A percentile compares a stretch with the other conserved stretches of the same genome.
Evolutionary conservation across 1,140 invertebrate species (phyloP).

Genomic region (Diploscapter pachys): DNA sequence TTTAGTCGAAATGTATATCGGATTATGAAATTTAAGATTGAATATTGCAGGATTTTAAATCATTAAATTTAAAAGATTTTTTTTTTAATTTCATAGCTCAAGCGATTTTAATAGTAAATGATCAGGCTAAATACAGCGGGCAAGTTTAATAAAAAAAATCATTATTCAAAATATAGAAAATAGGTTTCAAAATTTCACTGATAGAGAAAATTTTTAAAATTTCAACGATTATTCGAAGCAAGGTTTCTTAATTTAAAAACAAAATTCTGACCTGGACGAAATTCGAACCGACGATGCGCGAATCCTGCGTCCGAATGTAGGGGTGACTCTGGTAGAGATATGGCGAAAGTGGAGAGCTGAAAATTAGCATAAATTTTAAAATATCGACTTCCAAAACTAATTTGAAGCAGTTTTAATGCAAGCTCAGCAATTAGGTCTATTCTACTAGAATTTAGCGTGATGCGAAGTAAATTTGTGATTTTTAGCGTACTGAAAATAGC

Average conservation of each 20-base stretch:
- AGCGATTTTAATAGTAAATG: too few species aligned
- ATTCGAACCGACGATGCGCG: conserved; percentile 40
- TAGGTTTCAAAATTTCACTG: too few species aligned
- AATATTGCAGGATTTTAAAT: too few species aligned
- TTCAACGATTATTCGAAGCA: too few species aligned
- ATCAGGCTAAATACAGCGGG: too few species aligned
- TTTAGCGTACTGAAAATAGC: background rate
- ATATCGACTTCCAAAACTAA: background rate
- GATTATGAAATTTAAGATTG: too few species aligned
- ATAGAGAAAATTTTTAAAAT: too few species aligned
- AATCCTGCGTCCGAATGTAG: conserved; percentile 40
- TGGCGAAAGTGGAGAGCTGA: conserved; percentile 42
- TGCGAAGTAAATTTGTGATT: background rate
- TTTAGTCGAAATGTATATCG: too few species aligned
- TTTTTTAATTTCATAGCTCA: too few species aligned
- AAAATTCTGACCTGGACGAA: conserved; percentile 28
- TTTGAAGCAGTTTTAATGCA: background rate
- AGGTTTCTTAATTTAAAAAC: background rate
- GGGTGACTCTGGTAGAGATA: conserved; percentile 40
- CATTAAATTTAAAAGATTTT: too few species aligned
- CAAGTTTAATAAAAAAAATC: too few species aligned
- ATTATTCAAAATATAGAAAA: too few species aligned
- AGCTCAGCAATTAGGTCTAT: background rate
- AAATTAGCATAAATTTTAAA: background rate
- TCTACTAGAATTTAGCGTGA: background rate